Base-by-base conservation (phyloP, 2,797 vertebrate genomes). In the Manis crassicaudata region DNA sequence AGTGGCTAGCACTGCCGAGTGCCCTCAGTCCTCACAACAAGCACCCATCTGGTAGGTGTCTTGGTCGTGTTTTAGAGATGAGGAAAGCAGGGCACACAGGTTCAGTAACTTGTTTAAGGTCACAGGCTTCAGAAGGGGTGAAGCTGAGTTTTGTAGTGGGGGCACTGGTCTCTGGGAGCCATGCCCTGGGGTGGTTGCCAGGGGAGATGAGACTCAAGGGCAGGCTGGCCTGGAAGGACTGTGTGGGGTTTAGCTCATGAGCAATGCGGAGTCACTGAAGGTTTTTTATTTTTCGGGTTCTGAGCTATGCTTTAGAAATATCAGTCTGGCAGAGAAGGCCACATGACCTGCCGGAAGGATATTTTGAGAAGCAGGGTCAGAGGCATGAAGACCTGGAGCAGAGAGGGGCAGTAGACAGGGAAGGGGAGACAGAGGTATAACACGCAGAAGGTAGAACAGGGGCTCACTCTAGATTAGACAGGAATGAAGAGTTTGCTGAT, bases 381-480 rank as follows among this genome's bases (percentile, higher is more conserved):
- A 27, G 37, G n/a, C 79, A 14, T 2, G 17, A 58, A 52, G 72
- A 29, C 8, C 14, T 12, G 10, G n/a, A 8, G 4, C 12, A 2
- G 4, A 6, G 25, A 0, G 18, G 7, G 75, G 52, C 43, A 2
- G 0, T 0, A 56, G 60, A 14, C 14, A 10, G 6, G 27, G 52
- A 14, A 29, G 16, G 21, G n/a, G 50, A 70, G 16, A 16, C 10
- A 8, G 27, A 20, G 0, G 29, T 2, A 4, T 50, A 11, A 7
- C 16, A 11, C 17, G 6, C 11, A 2, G 58, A 54, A 82, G 37
- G 35, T 8, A 2, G 35, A 13, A 14, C 6, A n/a, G 35, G 50
- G 20, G 32, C 7, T 88, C 11, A 1, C 10, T 0, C 6, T 3
- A 13, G 23, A 4, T 7, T 7, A 32, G 10, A 8, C 6, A 6